Base-by-base conservation (phyloP, 2,113 vertebrate genomes). In the Stictonetta naevosa region DNA sequence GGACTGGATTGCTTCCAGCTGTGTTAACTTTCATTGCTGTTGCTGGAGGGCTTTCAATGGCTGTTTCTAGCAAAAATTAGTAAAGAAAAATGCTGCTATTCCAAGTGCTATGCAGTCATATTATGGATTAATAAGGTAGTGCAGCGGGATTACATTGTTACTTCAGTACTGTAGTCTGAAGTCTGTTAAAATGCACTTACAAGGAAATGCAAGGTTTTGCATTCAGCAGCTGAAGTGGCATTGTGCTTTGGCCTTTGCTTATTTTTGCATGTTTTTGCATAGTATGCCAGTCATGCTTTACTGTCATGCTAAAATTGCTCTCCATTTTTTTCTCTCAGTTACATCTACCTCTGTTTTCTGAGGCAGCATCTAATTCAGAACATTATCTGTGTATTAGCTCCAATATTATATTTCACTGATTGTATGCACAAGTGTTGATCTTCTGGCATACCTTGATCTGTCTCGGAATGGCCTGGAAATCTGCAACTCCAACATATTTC, bases 221-320 rank as follows among this genome's bases (percentile, higher is more conserved):
- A 33, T 74, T 78, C 14, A 2, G 19, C 13, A 55, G 55, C 31
- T 66, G 44, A 80, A 40, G 16, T 25, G 11, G 5, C 25, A 26
- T 80, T 86, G 20, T 92, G 88, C 23, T 56, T 83, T 69, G 50
- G 52, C 26, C 31, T 79, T 82, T 26, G 10, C 33, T 62, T 79
- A 12, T 40, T 63, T 81, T 67, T 73, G 7, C 0, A 0, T 79
- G 14, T 40, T 63, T 81, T 67, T 73, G 6, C 0, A 0, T 11
- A 46, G 38, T 20, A 38, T 73, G 82, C 20, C 53, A 3, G 2
- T 68, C 23, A 69, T 13, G 20, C 6, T 10, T 87, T 68, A 11
- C 8, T 38, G 3, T 63, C 2, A 4, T 36, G 33, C 13, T 69
- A 76, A 83, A 85, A 85, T 75, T 76, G 34, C 4, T 75, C 10